These are phyloP conservation scores for Spatulosminthurus flaviceps DNA, from an alignment of 2,888 invertebrate species.

Conservation along the genomic window DNA sequence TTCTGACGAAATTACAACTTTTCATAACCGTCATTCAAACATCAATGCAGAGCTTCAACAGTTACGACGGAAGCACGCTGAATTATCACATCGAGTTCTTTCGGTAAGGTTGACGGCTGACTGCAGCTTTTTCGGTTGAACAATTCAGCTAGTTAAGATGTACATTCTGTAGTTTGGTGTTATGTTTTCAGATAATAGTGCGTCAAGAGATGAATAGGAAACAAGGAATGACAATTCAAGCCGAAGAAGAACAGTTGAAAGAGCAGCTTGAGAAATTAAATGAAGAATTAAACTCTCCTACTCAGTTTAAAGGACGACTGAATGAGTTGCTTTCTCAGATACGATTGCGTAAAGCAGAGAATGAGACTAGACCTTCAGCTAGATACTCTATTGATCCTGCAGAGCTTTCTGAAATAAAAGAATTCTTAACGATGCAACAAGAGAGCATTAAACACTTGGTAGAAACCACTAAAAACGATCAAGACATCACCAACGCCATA, in stretches of 20 bases:
- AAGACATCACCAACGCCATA: conserved; percentile 80
- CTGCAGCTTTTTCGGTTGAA: too few species aligned
- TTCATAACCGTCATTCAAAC: conserved; percentile 83
- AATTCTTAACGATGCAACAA: conserved; percentile 87
- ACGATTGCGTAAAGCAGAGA: conserved; percentile 73
- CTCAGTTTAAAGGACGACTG: conserved; percentile 90
- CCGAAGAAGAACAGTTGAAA: conserved; percentile 89
- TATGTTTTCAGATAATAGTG: conserved; percentile 76
- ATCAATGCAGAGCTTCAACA: conserved; percentile 84
- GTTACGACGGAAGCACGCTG: conserved; percentile 80
- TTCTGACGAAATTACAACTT: conserved; percentile 77
- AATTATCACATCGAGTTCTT: conserved; percentile 83
- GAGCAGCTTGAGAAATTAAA: conserved; percentile 87
- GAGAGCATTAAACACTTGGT: conserved; percentile 87
- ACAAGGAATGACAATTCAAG: conserved; percentile 84
- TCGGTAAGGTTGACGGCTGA: too few species aligned
- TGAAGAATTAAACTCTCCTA: conserved; percentile 87
- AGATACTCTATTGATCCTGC: conserved; percentile 80
- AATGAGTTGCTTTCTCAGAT: conserved; percentile 91
- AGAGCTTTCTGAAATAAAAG: conserved; percentile 71
- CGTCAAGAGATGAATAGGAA: conserved; percentile 89
- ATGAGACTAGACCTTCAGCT: conserved; percentile 70
- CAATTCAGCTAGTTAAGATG: too few species aligned
- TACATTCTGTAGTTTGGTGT: too few species aligned
- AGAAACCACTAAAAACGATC: conserved; percentile 82